These are phyloP conservation scores for Manis crassicaudata DNA, from an alignment of 2,797 vertebrate genomes.

Conservation along the genomic window DNA sequence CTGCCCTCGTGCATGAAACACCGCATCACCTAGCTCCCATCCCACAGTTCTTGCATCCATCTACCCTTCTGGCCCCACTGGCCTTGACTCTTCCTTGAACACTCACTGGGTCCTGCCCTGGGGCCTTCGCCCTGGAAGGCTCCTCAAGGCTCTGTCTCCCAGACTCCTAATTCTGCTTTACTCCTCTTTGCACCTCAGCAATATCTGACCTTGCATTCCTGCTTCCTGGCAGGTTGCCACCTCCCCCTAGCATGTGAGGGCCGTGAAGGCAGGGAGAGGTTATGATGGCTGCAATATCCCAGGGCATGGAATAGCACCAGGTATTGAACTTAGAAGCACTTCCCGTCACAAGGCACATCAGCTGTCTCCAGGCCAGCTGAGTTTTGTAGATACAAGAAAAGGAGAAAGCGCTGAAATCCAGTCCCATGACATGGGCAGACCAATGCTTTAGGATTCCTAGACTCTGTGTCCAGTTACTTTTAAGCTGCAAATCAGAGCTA, in stretches of 20 bases:
- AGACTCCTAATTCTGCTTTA: not conserved
- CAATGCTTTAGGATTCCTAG: not conserved
- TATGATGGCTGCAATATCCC: not conserved
- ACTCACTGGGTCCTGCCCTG: too few relatives aligned
- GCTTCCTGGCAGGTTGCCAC: not conserved
- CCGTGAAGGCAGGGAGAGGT: not conserved
- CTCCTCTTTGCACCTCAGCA: not conserved
- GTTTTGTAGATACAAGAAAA: not conserved
- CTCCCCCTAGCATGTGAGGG: not conserved
- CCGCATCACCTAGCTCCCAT: not conserved
- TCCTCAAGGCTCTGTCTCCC: not conserved
- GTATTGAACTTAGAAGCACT: not conserved
- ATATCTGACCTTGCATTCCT: not conserved
- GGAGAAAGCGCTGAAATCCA: not conserved
- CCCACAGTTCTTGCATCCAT: not conserved
- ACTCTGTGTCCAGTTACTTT: not conserved
- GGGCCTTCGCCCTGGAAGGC: not conserved
- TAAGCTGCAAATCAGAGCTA: not conserved
- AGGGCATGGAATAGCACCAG: not conserved
- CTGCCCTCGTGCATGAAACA: accelerated
- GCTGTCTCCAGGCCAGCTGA: not conserved
- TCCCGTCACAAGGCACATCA: accelerated
- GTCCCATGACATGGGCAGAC: not conserved
- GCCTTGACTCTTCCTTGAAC: not conserved
- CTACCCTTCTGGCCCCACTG: not conserved